Percentiles rank a stretch among this genome's conserved stretches.
Conservation (phyloP, 2,113 vertebrate genomes). For the Nothoprocta perdicaria region DNA sequence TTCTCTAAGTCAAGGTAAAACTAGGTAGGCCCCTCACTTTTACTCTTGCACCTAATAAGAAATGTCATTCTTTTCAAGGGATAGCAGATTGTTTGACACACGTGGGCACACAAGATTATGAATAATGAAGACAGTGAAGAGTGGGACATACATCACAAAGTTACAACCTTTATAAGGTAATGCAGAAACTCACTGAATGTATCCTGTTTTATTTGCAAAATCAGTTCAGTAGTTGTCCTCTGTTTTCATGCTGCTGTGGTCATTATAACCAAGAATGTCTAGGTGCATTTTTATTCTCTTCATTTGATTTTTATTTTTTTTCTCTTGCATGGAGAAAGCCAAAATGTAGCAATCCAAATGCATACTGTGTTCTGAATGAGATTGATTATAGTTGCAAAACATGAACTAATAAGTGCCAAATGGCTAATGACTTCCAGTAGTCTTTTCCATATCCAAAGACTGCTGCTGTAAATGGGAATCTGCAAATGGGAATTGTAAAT, state of each 20-base stretch:
- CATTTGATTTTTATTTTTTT: slow-evolving; percentile 26
- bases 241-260: neutral
- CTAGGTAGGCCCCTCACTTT: neutral
- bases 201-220: slow-evolving; percentile 1
- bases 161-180: slow-evolving; percentile 75
- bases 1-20: neutral
- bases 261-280: neutral
- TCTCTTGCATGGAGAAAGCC: slow-evolving; percentile 7
- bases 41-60: slow-evolving; percentile 20
- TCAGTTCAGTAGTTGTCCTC: slow-evolving; percentile 1
- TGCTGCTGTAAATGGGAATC: slow-evolving; percentile 8
- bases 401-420: slow-evolving; percentile 65
- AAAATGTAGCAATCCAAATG: neutral
- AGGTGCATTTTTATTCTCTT: neutral
- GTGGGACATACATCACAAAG: slow-evolving; percentile 60
- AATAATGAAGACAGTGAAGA: slow-evolving; percentile 71
- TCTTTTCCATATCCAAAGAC: slow-evolving; percentile 10
- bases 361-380: neutral
- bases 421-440: slow-evolving; percentile 41
- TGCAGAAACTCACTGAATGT: neutral
- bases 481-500: slow-evolving; percentile 11
- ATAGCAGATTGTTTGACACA: slow-evolving; percentile 23
- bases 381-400: slow-evolving; percentile 46
- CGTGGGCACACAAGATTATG: slow-evolving; percentile 62
- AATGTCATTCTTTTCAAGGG: slow-evolving; percentile 45